phyloP scores from a whole-genome alignment of 2,888 invertebrate genomes.

The Ferdinandea cuprea region DNA sequence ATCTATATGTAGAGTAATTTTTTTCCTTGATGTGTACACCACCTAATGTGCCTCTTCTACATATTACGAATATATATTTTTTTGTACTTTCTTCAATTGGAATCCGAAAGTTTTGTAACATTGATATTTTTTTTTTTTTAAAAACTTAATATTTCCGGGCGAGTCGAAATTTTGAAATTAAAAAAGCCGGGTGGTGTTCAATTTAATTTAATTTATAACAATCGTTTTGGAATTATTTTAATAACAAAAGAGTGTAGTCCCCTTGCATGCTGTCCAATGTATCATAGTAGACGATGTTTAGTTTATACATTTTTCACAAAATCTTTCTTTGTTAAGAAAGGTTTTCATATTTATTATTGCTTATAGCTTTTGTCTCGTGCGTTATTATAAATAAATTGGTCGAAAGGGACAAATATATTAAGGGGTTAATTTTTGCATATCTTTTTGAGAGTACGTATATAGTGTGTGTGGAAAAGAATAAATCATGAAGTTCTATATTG shows the following conservation, averaged over 20 bases:
- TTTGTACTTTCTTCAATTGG: constrained; percentile 6
- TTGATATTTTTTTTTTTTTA: too few relatives aligned
- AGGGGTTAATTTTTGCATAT: background rate
- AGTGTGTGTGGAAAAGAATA: background rate
- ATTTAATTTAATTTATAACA: constrained; percentile 31
- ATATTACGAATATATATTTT: constrained; percentile 18
- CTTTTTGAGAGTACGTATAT: background rate
- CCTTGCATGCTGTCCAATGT: constrained; percentile 50
- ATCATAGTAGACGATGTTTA: constrained; percentile 10
- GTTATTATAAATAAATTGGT: constrained; percentile 27
- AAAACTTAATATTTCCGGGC: background rate
- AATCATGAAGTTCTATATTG: too few relatives aligned
- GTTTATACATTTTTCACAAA: background rate
- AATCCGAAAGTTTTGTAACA: constrained; percentile 34
- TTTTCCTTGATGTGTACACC: constrained; percentile 65
- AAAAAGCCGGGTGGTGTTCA: constrained; percentile 68
- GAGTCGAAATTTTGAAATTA: background rate
- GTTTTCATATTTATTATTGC: constrained; percentile 30
- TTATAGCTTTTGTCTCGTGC: background rate
- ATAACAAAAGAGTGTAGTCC: constrained; percentile 47
- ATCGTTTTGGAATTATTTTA: constrained; percentile 8
- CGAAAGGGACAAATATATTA: background rate
- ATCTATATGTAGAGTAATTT: constrained; percentile 56
- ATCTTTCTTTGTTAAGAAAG: background rate
- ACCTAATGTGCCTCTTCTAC: too few relatives aligned